Conservation (phyloP, 2,797 vertebrate species). For the Rhinichthys osculus region DNA sequence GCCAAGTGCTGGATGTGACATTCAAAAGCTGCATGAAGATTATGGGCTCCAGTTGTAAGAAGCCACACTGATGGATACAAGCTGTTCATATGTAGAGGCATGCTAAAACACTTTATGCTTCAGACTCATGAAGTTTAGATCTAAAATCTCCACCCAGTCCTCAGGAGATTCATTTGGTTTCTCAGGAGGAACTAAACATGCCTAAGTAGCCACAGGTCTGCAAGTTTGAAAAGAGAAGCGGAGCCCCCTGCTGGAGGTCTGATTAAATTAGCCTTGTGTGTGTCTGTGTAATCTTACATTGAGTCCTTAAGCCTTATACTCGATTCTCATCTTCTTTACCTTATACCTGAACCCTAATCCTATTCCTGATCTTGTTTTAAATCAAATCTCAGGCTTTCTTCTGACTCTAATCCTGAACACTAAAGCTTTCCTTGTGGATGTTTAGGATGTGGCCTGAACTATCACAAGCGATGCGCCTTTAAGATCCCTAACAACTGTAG, state of each 20-base stretch:
- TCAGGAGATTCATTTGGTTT: conserved; percentile 1
- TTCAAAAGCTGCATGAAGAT: conserved; percentile 50
- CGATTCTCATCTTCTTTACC: not conserved
- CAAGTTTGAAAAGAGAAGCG: not conserved
- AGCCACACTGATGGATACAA: conserved; percentile 48
- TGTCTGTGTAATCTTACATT: not conserved
- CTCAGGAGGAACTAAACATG: conserved; percentile 17
- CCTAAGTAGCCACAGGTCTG: not conserved
- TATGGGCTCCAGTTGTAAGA: conserved; percentile 46
- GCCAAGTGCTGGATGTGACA: conserved; percentile 52
- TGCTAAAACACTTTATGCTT: conserved; percentile 23
- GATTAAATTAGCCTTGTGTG: not conserved
- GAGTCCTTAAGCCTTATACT: not conserved
- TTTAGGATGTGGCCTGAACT: conserved; percentile 95
- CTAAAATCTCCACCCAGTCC: conserved; percentile 20
- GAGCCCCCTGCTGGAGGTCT: conserved; percentile 33
- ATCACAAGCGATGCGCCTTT: conserved; percentile 97
- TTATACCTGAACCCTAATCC: not conserved
- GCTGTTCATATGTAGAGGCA: conserved; percentile 20
- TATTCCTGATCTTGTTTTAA: not conserved
- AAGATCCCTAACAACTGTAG: conserved; percentile 99
- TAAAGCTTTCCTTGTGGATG: conserved; percentile 55
- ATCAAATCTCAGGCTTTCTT: not conserved
- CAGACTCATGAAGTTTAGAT: not conserved
- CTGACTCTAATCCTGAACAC: not conserved